Evolutionary conservation across 2,113 vertebrate species (phyloP), one percentile per base, ranked within the genome.

Genomic region (Xiphophorus hellerii): DNA sequence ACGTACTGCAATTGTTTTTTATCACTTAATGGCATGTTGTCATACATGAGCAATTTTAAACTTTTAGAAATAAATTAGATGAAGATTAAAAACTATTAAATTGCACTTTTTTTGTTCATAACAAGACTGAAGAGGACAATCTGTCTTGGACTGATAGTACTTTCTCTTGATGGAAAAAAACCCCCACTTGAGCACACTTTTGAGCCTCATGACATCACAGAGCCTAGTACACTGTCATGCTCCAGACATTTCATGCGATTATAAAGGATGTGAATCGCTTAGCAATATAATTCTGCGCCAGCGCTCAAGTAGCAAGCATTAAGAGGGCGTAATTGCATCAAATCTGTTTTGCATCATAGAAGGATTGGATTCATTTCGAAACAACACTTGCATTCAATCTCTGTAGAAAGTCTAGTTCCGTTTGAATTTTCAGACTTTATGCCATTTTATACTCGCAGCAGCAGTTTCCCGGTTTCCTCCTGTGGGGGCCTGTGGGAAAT

Each of bases 261-360:
- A 87, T 71, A 62, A 83, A 28, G 71, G 33, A 71, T 80, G 83
- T 66, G 77, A 83, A 69, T 81, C 77, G 75, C 74, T 86, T 82
- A 82, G 75, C 82, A 65, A 44, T 66, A 74, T 76, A 79, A 74
- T 48, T 51, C 61, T 79, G 73, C 10, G 66, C 71, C 37, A 17
- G 48, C 25, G 42, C 75, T 83, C 69, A 44, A 48, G 75, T 62
- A 76, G 71, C 29, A 14, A 71, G 39, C 28, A 35, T 86, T 86
- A 89, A 87, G 78, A 48, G 71, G 61, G 71, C 79, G 54, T 88
- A 87, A 91, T 81, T 86, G 66, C 82, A 87, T 87, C 88, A 90
- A 83, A 70, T 77, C 48, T 60, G 75, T 87, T 92, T 87, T 79
- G 66, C 76, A 77, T 80, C 35, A 84, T 80, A 87, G 78, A 4